Evolutionary conservation across 2,888 invertebrate genomes (phyloP), one percentile per base, ranked within the genome.

Genomic region (Machimus rusticus): DNA sequence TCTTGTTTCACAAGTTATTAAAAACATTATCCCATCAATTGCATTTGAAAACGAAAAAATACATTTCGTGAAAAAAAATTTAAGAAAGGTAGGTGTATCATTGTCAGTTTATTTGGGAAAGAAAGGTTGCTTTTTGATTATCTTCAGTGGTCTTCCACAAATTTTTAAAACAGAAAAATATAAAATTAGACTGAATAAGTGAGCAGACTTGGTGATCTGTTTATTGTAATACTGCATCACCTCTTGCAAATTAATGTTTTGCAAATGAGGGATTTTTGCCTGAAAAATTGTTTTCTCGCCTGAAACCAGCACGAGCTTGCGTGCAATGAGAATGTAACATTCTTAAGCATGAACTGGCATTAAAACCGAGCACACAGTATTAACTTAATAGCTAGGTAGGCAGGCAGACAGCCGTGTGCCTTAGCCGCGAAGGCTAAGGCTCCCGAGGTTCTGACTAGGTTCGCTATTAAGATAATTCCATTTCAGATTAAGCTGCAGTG

Each of bases 221-320:
- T 19, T 66, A 66, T 66, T 19, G 23, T 66, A 28, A 23, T 23
- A 5, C 19, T 85, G 74, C 31, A 74, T 28, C 31, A 16, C 74
- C 85, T 34, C 28, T 46, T 28, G 46, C 46, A 74, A 85, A 85
- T 46, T 74, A 46, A 23, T 28, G 28, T 85, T 46, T 39, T 46
- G 85, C 74, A 78, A 78, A 5, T n/a, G 39, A 85, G 28, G 23
- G 28, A 84, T 28, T 66, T 66, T 66, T 34, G 37, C 51, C 19
- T n/a, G 5, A 88, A 88, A 87, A 89, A 89, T 89, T 89, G 87
- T 89, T 89, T 89, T 88, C 88, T 90, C 88, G 90, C 90, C 90
- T 89, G 88, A 89, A 90, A 90, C 90, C 90, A 90, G 89, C 90
- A 90, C 90, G 90, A 90, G 89, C 89, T 90, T 90, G 90, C 90